Evolutionary conservation across 2,888 invertebrate species (phyloP).

Genomic region (Mythimna impura): DNA sequence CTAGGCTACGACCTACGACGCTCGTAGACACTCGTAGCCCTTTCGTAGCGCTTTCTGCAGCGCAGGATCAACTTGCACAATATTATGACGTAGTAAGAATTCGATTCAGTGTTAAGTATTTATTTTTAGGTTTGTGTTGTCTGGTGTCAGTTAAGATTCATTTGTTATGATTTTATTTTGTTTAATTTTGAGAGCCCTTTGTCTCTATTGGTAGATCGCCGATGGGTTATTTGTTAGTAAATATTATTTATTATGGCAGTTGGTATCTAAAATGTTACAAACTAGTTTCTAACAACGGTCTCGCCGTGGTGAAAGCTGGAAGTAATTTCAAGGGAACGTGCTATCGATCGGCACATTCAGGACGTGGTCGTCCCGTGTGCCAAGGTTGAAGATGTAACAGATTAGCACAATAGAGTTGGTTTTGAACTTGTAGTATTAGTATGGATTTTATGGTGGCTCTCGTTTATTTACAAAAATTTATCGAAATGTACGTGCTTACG

Average conservation of each 20-base stretch:
- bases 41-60: constrained; percentile 33
- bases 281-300: background rate
- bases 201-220: no score
- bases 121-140: background rate
- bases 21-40: constrained; percentile 49
- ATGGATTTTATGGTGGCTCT: background rate
- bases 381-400: no score
- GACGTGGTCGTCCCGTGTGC: background rate
- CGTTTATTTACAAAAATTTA: background rate
- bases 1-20: background rate
- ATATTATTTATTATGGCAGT: background rate
- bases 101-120: background rate
- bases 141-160: background rate
- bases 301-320: background rate
- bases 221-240: background rate
- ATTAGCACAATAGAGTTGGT: background rate
- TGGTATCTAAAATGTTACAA: background rate
- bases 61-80: background rate
- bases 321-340: no score
- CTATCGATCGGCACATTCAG: background rate
- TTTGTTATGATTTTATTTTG: background rate
- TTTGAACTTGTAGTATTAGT: background rate
- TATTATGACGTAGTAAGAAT: background rate
- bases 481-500: no score
- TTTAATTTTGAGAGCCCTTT: background rate